A percentile compares a stretch with the other conserved stretches of the same genome.
Conservation (phyloP, 2,888 invertebrate species). For the Cerceris ruficornis region DNA sequence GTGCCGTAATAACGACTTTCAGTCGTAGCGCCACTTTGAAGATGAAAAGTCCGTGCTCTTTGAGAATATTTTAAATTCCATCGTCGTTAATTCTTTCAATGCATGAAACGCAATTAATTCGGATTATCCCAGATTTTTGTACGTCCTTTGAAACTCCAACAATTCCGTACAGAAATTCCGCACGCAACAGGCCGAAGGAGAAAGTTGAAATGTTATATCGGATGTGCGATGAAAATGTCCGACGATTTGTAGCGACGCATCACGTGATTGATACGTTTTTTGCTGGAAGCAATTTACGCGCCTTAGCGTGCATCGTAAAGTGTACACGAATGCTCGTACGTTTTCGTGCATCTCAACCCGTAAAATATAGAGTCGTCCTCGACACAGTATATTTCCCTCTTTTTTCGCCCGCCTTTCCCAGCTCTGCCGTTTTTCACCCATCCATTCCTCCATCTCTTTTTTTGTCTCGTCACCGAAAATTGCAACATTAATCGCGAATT, state of each 20-base stretch:
- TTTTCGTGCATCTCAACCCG: conserved; percentile 17
- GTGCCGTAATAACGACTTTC: conserved; percentile 12
- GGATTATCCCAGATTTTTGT: too few relatives aligned
- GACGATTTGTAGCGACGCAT: too few relatives aligned
- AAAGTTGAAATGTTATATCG: too few relatives aligned
- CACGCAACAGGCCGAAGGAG: too few relatives aligned
- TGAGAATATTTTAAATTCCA: too few relatives aligned
- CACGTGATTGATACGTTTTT: neutral
- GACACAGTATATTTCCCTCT: conserved; percentile 15
- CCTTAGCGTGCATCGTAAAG: conserved; percentile 37
- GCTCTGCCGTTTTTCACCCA: neutral
- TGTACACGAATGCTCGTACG: conserved; percentile 16
- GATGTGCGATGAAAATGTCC: too few relatives aligned
- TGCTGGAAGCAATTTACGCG: conserved; percentile 14
- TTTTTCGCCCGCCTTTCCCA: conserved; percentile 16
- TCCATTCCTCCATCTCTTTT: neutral
- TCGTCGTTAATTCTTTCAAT: too few relatives aligned
- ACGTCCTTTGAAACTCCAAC: too few relatives aligned
- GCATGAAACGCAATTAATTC: too few relatives aligned
- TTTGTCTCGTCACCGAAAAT: neutral
- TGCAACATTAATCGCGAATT: neutral
- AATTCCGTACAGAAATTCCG: too few relatives aligned
- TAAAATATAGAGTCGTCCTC: conserved; percentile 38
- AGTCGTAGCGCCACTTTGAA: too few relatives aligned
- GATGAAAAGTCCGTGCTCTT: too few relatives aligned